phyloP scores from a whole-genome alignment of 53 echinoderm and acorn worm genomes.

The Glandiceps talaboti region DNA sequence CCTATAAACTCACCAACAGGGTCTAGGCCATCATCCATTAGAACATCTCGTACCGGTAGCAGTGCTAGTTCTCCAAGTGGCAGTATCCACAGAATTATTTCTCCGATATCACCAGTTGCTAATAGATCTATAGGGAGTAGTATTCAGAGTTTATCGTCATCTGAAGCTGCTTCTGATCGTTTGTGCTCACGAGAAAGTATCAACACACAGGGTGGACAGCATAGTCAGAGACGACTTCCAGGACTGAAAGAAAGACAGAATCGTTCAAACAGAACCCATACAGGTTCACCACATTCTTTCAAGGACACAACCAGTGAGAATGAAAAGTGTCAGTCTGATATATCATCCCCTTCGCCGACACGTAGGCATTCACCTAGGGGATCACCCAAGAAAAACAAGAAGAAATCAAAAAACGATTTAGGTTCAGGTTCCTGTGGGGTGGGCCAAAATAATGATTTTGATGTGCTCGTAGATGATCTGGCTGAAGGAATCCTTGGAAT shows the following conservation, averaged over 20 bases:
- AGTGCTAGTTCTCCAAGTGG: not conserved
- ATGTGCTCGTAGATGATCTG: not conserved
- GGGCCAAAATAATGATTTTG: not conserved
- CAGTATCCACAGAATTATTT: not conserved
- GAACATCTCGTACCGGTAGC: conserved; percentile 12
- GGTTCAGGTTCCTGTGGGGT: conserved; percentile 1
- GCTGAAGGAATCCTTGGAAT: not conserved
- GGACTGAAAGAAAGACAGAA: not conserved
- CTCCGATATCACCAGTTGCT: not conserved
- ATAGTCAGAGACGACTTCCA: not conserved
- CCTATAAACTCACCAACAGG: conserved; percentile 8
- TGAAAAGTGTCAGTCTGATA: not conserved
- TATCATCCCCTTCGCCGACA: not conserved
- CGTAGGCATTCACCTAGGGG: not conserved
- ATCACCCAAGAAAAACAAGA: not conserved
- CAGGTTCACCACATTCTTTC: no score
- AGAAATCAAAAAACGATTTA: not conserved
- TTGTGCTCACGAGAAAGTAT: not conserved
- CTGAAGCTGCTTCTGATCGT: not conserved
- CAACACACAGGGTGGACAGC: not conserved
- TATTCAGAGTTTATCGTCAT: not conserved
- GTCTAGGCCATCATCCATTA: conserved; percentile 7
- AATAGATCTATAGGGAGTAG: not conserved
- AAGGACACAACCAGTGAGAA: not conserved
- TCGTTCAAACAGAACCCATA: not conserved